Conservation (phyloP, 2,888 invertebrate genomes). For the Hirudinaria manillensis region DNA sequence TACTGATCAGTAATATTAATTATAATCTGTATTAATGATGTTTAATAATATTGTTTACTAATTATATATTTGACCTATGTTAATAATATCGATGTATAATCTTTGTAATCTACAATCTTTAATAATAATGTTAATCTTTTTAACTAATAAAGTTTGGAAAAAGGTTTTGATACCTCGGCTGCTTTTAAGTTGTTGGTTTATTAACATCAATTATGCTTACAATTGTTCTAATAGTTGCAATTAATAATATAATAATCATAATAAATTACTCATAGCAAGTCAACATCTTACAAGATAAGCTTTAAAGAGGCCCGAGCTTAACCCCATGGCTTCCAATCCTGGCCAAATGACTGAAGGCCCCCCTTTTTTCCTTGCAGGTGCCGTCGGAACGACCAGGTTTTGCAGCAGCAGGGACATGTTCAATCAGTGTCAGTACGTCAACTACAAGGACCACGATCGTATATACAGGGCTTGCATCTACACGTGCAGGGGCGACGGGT, state of each 20-base stretch:
- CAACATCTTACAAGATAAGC: not conserved
- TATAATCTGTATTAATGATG: not conserved
- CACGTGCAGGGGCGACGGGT: conserved; percentile 50
- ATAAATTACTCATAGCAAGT: conserved; percentile 14
- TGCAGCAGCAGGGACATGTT: conserved; percentile 54
- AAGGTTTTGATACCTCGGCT: too few relatives aligned
- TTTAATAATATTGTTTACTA: not conserved
- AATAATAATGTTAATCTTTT: too few relatives aligned
- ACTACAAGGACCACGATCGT: conserved; percentile 53
- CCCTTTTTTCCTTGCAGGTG: conserved; percentile 44
- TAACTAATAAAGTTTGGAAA: too few relatives aligned
- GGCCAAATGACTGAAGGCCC: too few relatives aligned
- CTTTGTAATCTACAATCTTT: too few relatives aligned
- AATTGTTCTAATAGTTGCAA: not conserved
- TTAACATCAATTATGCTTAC: conserved; percentile 5
- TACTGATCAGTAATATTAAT: not conserved
- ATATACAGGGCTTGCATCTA: conserved; percentile 54
- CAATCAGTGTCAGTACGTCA: conserved; percentile 53
- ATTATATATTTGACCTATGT: not conserved
- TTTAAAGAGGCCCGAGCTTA: not conserved
- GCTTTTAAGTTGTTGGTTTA: not conserved
- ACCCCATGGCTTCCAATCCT: too few relatives aligned
- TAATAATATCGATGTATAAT: not conserved
- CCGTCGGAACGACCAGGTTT: conserved; percentile 54
- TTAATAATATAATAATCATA: not conserved